Conservation (phyloP, 2,888 invertebrate species). For the Acanthococcus lagerstroemiae region DNA sequence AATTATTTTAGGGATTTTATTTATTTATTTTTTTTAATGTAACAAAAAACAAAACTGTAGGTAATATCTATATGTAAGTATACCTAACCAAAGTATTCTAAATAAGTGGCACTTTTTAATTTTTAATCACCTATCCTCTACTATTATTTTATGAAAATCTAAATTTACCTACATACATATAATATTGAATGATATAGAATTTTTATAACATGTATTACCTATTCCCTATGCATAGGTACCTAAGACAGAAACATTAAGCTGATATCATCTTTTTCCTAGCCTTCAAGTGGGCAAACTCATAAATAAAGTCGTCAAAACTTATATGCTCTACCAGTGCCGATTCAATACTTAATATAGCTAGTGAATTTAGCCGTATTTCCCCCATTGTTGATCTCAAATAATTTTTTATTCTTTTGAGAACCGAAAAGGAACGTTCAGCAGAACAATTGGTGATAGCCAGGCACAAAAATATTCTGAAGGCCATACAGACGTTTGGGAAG, state of each 20-base stretch:
- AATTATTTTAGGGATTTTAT: too few relatives aligned
- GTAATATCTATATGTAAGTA: too few relatives aligned
- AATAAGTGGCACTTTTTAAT: too few relatives aligned
- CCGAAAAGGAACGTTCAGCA: background rate
- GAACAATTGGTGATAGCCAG: slow-evolving; percentile 4
- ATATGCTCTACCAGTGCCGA: background rate
- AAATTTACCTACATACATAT: too few relatives aligned
- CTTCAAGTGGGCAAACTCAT: background rate
- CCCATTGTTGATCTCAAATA: background rate
- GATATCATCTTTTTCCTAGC: background rate
- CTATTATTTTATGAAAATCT: too few relatives aligned
- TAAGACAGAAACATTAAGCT: background rate
- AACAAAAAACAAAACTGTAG: too few relatives aligned
- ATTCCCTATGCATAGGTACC: too few relatives aligned
- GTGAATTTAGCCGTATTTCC: background rate
- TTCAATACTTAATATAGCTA: background rate
- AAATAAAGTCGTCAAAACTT: background rate
- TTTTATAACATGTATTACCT: too few relatives aligned
- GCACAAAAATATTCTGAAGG: background rate
- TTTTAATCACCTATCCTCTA: too few relatives aligned
- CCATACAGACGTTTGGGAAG: background rate
- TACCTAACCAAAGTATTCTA: too few relatives aligned
- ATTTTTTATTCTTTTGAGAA: background rate
- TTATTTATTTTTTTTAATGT: too few relatives aligned
- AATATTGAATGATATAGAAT: too few relatives aligned